phyloP scores from a whole-genome alignment of 2,888 invertebrate genomes.

The Cheiracanthium punctorium region DNA sequence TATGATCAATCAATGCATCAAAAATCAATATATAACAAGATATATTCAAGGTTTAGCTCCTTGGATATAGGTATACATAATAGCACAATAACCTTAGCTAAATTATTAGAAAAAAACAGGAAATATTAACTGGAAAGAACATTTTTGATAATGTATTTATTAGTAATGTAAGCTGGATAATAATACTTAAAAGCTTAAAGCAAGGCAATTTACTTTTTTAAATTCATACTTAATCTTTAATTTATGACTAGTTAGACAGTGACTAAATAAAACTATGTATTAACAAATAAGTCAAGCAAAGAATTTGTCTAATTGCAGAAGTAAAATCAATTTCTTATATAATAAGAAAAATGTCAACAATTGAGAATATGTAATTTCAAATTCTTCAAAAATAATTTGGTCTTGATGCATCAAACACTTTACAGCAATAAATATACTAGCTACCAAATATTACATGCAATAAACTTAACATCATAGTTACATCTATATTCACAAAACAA shows the following conservation, averaged over 20 bases:
- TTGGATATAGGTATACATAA: neutral
- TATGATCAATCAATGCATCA: neutral
- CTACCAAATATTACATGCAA: neutral
- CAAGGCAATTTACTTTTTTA: neutral
- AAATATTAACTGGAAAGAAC: too few species aligned
- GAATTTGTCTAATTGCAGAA: too few species aligned
- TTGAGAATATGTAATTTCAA: too few species aligned
- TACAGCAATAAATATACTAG: constrained; percentile 8
- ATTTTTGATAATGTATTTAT: too few species aligned
- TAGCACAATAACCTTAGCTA: neutral
- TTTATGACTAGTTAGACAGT: too few species aligned
- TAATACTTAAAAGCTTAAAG: too few species aligned
- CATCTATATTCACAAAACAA: constrained; percentile 39
- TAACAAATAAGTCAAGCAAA: neutral
- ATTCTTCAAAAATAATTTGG: too few species aligned
- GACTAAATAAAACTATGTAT: too few species aligned
- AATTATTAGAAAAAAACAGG: neutral
- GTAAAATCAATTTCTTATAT: too few species aligned
- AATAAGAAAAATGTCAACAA: too few species aligned
- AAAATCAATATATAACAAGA: neutral
- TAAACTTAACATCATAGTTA: constrained; percentile 3
- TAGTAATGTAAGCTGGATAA: too few species aligned
- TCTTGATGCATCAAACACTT: neutral
- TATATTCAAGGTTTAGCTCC: neutral
- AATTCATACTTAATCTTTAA: neutral